These are phyloP conservation scores for Ectemnius lituratus DNA, from an alignment of 2,888 invertebrate species.

Conservation along the genomic window DNA sequence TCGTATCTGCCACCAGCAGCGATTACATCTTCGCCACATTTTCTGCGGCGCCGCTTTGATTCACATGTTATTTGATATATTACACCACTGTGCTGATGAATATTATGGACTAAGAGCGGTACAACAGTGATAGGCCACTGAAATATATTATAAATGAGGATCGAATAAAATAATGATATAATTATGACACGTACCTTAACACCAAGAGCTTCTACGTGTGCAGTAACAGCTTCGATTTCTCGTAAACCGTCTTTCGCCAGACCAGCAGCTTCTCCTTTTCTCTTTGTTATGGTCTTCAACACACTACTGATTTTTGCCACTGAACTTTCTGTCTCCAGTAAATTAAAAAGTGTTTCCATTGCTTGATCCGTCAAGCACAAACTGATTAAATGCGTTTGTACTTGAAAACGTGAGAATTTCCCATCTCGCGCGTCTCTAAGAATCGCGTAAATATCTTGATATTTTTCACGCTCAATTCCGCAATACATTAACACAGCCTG, in stretches of 20 bases:
- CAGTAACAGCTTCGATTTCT: conserved; percentile 87
- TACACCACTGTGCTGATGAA: conserved; percentile 84
- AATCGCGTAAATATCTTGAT: conserved; percentile 79
- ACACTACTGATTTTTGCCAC: conserved; percentile 82
- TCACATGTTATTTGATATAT: conserved; percentile 84
- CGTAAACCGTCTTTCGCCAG: conserved; percentile 85
- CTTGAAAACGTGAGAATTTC: conserved; percentile 84
- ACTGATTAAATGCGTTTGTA: conserved; percentile 84
- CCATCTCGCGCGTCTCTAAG: conserved; percentile 80
- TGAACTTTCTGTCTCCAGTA: conserved; percentile 85
- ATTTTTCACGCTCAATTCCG: conserved; percentile 86
- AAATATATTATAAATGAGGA: conserved; percentile 5
- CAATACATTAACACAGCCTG: conserved; percentile 88
- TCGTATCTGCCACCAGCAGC: conserved; percentile 96
- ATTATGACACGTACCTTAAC: conserved; percentile 81
- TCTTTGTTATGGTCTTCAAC: conserved; percentile 84
- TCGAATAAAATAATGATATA: neutral
- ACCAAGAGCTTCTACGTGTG: conserved; percentile 86
- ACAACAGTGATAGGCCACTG: conserved; percentile 82
- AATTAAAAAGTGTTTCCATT: conserved; percentile 82
- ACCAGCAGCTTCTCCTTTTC: conserved; percentile 84
- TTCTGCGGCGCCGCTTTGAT: conserved; percentile 79
- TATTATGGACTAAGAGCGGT: conserved; percentile 82
- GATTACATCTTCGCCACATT: conserved; percentile 83
- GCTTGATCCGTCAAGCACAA: conserved; percentile 85